These are phyloP conservation scores for Agrilus biguttatus DNA, from an alignment of 2,888 invertebrate species.

Conservation along the genomic window DNA sequence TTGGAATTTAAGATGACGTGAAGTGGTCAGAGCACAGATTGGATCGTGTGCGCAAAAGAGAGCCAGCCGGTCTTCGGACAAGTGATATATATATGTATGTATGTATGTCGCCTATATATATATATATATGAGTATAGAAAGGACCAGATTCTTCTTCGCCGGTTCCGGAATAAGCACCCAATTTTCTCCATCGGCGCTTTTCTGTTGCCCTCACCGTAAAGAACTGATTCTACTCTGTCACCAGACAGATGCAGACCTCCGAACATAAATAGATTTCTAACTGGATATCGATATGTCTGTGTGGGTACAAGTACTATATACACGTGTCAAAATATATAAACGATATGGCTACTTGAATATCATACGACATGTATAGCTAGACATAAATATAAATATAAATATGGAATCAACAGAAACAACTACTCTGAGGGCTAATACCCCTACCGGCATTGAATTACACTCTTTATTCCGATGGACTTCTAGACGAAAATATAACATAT, in stretches of 20 bases:
- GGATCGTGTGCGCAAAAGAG: too few species aligned
- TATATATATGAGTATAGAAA: not conserved
- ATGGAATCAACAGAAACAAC: too few species aligned
- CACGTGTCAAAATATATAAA: too few species aligned
- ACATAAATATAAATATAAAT: too few species aligned
- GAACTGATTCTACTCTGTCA: constrained; percentile 17
- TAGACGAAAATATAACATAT: too few species aligned
- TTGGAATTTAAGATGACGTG: constrained; percentile 13
- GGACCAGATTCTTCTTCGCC: constrained; percentile 13
- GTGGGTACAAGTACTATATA: not conserved
- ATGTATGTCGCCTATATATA: constrained; percentile 2
- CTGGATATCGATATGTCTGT: constrained; percentile 7
- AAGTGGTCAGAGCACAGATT: constrained; percentile 11
- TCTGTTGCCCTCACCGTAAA: constrained; percentile 17
- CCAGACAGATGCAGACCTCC: constrained; percentile 12
- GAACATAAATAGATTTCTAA: constrained; percentile 2
- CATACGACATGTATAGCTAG: too few species aligned
- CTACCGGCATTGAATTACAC: too few species aligned
- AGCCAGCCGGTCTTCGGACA: constrained; percentile 9
- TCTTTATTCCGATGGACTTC: too few species aligned
- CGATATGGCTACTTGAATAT: too few species aligned
- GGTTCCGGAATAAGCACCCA: constrained; percentile 20
- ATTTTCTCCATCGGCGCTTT: constrained; percentile 23
- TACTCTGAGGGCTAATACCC: too few species aligned
- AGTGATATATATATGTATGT: constrained; percentile 18